These are phyloP conservation scores for Pituophis catenifer DNA, from an alignment of 2,113 vertebrate genomes.

Conservation along the genomic window DNA sequence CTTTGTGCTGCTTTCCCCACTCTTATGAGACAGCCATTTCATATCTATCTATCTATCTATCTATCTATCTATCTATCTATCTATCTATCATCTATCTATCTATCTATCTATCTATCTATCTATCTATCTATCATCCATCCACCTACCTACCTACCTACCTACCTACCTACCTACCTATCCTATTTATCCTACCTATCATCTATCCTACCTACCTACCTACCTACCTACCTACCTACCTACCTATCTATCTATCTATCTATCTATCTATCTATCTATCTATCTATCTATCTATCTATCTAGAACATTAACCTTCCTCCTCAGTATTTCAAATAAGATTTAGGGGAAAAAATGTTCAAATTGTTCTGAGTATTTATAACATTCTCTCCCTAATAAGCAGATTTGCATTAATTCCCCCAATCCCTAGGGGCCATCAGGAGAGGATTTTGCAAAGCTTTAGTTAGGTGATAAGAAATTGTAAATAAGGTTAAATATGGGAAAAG, in stretches of 20 bases:
- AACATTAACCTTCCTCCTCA: neutral
- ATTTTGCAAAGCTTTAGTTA: neutral
- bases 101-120: too few relatives aligned
- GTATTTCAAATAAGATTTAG: neutral
- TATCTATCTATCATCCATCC: neutral
- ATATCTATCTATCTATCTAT: neutral
- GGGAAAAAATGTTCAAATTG: neutral
- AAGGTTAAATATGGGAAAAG: neutral
- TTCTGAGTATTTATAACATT: neutral
- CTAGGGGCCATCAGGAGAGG: too few relatives aligned
- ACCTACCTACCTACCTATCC: neutral
- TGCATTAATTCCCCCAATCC: neutral
- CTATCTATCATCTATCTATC: too few relatives aligned
- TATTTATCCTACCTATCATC: too few relatives aligned
- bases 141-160: too few relatives aligned
- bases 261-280: too few relatives aligned
- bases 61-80: too few relatives aligned
- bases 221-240: neutral
- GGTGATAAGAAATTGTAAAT: neutral
- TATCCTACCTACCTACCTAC: too few relatives aligned
- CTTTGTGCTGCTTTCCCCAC: neutral
- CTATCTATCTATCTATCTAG: neutral
- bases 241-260: neutral
- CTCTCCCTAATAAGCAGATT: neutral
- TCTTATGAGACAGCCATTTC: neutral